Evolutionary conservation across 2,888 invertebrate genomes (phyloP), one percentile per base, ranked within the genome.

Genomic region (Aphidoletes aphidimyza): DNA sequence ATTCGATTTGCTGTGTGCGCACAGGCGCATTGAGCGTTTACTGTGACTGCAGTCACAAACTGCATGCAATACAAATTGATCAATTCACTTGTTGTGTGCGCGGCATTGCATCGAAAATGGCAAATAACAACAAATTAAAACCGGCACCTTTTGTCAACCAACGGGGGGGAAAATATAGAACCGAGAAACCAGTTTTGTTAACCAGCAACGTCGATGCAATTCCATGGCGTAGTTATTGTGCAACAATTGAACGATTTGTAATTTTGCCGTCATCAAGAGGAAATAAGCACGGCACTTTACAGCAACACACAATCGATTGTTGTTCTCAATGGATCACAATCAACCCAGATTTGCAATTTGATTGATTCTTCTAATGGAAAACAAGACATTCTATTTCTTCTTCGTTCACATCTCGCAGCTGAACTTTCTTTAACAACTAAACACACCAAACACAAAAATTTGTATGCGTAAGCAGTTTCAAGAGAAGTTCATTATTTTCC

Each of bases 101-200:
- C 47, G 47, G 47, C 47, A 47, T 47, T 47, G 47, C 54, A 54
- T 54, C 19, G 54, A n/a, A 54, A 54, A 54, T 11, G 54, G 54
- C 54, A 69, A 69, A 69, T 30, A 69, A 69, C 30, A 30, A 30
- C 69, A 69, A 69, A 69, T 69, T 69, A 34, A 69, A 69, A 69
- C 69, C 69, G 69, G 69, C 69, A 69, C 69, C 69, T 69, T 69
- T 69, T 69, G 69, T 69, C 69, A 69, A 69, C 69, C n/a, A n/a
- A n/a, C n/a, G 54, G 69, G 5, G 69, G 34, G 69, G 30, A 69
- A 30, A 69, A 69, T 11, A 69, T 69, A 9, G 17, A 54, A 54
- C 3, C 11, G 69, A n/a, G n/a, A 69, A 69, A 69, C 69, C 69
- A n/a, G 69, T 69, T 69, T 54, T 26, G n/a, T n/a, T 69, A 17